Conservation (phyloP, 2,888 invertebrate species). For the Hanleya hanleyi region DNA sequence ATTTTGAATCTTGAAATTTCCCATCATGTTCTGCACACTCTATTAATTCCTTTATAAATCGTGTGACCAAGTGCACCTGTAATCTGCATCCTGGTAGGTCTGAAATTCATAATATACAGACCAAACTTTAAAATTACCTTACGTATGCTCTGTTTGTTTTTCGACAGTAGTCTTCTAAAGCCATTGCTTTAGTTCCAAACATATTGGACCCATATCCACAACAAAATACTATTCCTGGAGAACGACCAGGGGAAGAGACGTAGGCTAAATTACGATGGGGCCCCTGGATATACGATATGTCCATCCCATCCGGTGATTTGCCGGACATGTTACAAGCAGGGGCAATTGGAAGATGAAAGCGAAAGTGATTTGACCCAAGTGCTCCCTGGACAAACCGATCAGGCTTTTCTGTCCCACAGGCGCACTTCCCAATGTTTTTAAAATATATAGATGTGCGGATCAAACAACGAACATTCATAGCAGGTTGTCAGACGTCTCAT, state of each 20-base stretch:
- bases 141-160: constrained; percentile 25
- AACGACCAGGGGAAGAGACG: neutral
- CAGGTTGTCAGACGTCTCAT: too few relatives aligned
- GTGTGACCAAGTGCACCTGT: neutral
- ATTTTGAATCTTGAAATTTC: neutral
- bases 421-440: too few relatives aligned
- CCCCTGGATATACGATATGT: too few relatives aligned
- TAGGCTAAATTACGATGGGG: too few relatives aligned
- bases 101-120: neutral
- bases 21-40: neutral
- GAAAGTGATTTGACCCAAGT: too few relatives aligned
- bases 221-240: constrained; percentile 38
- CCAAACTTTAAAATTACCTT: constrained; percentile 23
- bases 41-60: neutral
- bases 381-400: too few relatives aligned
- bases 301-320: too few relatives aligned
- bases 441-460: too few relatives aligned
- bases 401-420: too few relatives aligned
- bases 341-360: too few relatives aligned
- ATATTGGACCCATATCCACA: constrained; percentile 39
- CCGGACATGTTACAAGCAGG: too few relatives aligned
- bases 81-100: neutral
- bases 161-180: constrained; percentile 36
- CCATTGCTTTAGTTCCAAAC: constrained; percentile 35
- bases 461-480: too few relatives aligned